Base-by-base conservation (phyloP, 2,888 invertebrate species). In the Eupithecia dodoneata region DNA sequence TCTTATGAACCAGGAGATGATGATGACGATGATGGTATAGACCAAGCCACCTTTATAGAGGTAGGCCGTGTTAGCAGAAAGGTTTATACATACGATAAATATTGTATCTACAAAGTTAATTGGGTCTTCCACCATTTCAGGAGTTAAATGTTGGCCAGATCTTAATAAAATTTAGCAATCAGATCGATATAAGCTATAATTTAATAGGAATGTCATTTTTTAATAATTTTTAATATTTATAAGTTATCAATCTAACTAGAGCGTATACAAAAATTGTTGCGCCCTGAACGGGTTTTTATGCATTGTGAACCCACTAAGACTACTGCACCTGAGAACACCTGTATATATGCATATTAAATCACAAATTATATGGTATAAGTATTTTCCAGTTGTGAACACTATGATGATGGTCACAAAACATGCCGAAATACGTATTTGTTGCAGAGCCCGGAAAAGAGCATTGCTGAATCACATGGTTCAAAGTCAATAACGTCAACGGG, bases 391-490 rank as follows among this genome's bases (percentile, higher is more conserved):
- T 52, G 4, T 13, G 4, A 49, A 49, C 12, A 49, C 13, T 52
- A 55, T 7, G 5, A 15, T 55, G n/a, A 3, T 7, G n/a, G 55
- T 55, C 5, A 55, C 9, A 59, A 59, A 7, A 59, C 4, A 59
- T 59, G n/a, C 5, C 7, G 4, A 44, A 41, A 42, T 42, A 42
- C 30, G 12, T 63, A 59, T 63, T 71, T 66, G 9, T 74, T 74
- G 59, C 82, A 94, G 94, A 94, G 93, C 79, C 92, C 92, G 41
- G 89, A 92, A 3, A 92, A 88, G 81, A 94, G 94, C 78, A 85
- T 91, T 6, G 86, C 89, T 0, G 94, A 92, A 74, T 94, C 94
- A 3, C 93, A 92, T 76, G 93, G 93, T 0, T 94, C 94, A 0
- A 91, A 86, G 79, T 94, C 94, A 4, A 86, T 92, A 77, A 88